Base-by-base conservation (phyloP, 2,797 vertebrate genomes). In the Falco biarmicus region DNA sequence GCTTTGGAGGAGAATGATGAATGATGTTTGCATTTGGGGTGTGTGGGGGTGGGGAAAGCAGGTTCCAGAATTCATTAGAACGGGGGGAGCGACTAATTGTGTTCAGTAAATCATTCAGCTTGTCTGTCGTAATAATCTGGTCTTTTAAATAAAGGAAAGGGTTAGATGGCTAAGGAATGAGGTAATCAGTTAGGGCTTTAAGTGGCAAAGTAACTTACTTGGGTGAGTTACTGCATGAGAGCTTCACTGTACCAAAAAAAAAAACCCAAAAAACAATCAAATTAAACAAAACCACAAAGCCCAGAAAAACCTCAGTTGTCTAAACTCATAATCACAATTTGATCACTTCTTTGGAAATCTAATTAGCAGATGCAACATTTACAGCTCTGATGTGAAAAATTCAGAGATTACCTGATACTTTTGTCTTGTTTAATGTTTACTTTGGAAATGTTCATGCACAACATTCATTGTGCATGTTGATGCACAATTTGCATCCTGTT, bases 21-120 rank as follows among this genome's bases (percentile, higher is more conserved):
- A 24, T 41, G 57, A 7, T 89, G 73, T 93, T 94, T 93, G 74
- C 47, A 28, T 87, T 74, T 91, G 56, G 70, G 70, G 92, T 34
- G 74, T 64, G 53, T 3, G 32, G 32, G 24, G 14, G 32, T 69
- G 64, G 31, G 39, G 61, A 87, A 81, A 54, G 57, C 31, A 65
- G 24, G 54, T 91, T 89, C 39, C 31, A 73, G 66, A 84, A 56
- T 80, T 73, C 32, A 17, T 73, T 82, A 51, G 70, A 70, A n/a
- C 5, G 1, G 13, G 24, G 24, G 22, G 60, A 96, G 59, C 1
- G 0, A 31, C 76, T 34, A 56, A 34, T 66, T 1, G 0, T 54
- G 74, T 34, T 82, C 34, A 53, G 45, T 48, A 93, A 80, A 45
- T 92, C 28, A 12, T 69, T 69, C 15, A 25, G 63, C 74, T 91